Base-by-base conservation (phyloP, 2,797 vertebrate genomes). In the Epinephelus malabaricus region DNA sequence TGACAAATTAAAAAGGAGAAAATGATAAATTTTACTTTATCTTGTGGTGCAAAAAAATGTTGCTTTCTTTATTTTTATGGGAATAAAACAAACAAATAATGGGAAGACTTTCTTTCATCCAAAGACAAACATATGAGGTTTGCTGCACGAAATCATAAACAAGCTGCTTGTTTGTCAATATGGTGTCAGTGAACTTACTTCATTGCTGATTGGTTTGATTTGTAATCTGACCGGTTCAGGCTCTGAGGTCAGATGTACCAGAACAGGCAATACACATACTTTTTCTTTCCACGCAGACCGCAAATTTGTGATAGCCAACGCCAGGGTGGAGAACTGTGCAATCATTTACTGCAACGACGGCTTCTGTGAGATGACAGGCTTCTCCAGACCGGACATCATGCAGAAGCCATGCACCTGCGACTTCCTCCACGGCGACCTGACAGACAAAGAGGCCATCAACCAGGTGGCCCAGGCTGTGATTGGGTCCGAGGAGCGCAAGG, bases 311-410 rank as follows among this genome's bases (percentile, higher is more conserved):
- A 99, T 99, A 93, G 98, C 98, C 94, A 99, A 99, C 92, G 98
- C 98, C 83, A 96, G 97, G 91, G 98, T 98, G 76, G 95, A 98
- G 94, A 99, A 99, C 84, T 99, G 98, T 94, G 98, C 98, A 8
- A 99, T 99, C 92, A 99, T 99, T 91, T 99, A 99, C 94, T 99
- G 98, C 96, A 99, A 99, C 63, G 98, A 99, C 73, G 97, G 96
- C 71, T 99, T 99, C 95, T 99, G 98, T 76, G 98, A 99, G 95
- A 98, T 99, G 98, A 99, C 98, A 0, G 98, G 98, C 69, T 99
- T 98, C 95, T 99, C 98, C 55, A 96, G 98, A 91, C 95, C 98
- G 68, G 98, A 99, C 92, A 96, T 99, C 93, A 99, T 99, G 98
- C 98, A 99, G 92, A 98, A 96, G 90, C 98, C 98, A 0, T 99